Base-by-base conservation (phyloP, 1,140 invertebrate species). In the Leptonema lineaticorne region DNA sequence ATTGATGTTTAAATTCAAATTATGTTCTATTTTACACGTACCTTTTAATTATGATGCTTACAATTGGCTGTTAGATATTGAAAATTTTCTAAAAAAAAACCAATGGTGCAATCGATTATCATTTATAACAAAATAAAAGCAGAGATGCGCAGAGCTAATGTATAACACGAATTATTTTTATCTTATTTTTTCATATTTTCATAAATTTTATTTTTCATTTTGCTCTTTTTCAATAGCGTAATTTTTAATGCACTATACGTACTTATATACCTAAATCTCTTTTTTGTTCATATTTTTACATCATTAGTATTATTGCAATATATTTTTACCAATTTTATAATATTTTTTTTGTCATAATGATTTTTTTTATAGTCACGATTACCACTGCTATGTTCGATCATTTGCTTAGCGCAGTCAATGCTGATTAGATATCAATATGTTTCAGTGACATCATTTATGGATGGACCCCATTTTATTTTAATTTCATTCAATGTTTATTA, bases 361-460 rank as follows among this genome's bases (percentile, higher is more conserved):
- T 41, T 14, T 14, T 16, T 46, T 24, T 45, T 20, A 30, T 18
- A 8, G 45, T 63, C 37, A 48, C 45, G 45, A 41, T 48, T 16
- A 63, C 28, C 62, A 33, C n/a, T n/a, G n/a, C n/a, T 33, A 26
- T 60, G 56, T 70, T 70, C 20, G 22, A 67, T 72, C 70, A 72
- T 72, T 59, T 30, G 70, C 70, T 72, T 72, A 69, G 67, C 70
- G 67, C 70, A 69, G 65, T 62, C 59, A 57, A 69, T 63, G 62
- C 59, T 50, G 53, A 69, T 50, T 53, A 41, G 58, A 53, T 59
- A 63, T 69, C 20, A 69, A 69, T 46, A 69, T 63, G 27, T 69
- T 68, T 73, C 46, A 69, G 71, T 73, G 71, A 73, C 71, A 68
- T 68, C 68, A 73, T 73, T 73, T 65, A 73, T 73, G 71, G 71